These are phyloP conservation scores for Chironomus riparius DNA, from an alignment of 2,888 invertebrate genomes.

Conservation along the genomic window DNA sequence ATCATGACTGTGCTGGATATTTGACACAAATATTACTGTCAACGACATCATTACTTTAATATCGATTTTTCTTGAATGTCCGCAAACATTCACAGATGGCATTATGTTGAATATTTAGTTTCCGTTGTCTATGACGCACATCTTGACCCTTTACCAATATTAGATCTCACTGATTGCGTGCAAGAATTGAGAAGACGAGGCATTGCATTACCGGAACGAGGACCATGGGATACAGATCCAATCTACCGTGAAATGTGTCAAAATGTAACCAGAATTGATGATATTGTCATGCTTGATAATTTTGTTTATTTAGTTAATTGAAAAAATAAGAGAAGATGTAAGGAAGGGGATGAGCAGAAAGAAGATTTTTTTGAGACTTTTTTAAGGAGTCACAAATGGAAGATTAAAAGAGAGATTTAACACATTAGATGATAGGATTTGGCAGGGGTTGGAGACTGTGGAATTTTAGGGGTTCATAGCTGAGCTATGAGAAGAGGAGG, in stretches of 20 bases:
- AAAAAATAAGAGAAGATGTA: slow-evolving; percentile 23
- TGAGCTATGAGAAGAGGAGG: too few relatives aligned
- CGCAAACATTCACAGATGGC: slow-evolving; percentile 53
- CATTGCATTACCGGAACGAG: slow-evolving; percentile 71
- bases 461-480: too few relatives aligned
- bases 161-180: slow-evolving; percentile 77
- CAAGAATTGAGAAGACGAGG: slow-evolving; percentile 80
- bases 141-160: slow-evolving; percentile 82
- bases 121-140: slow-evolving; percentile 69
- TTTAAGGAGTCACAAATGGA: too few relatives aligned
- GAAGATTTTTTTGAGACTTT: too few relatives aligned
- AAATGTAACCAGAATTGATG: slow-evolving; percentile 53
- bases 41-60: not conserved
- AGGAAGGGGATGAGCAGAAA: not conserved
- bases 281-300: not conserved
- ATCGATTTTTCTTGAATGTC: slow-evolving; percentile 24
- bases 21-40: too few relatives aligned
- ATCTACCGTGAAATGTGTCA: slow-evolving; percentile 76
- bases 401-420: too few relatives aligned
- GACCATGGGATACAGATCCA: slow-evolving; percentile 72
- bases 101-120: slow-evolving; percentile 94
- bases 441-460: too few relatives aligned
- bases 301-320: not conserved
- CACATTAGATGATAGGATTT: too few relatives aligned
- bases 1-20: not conserved